Conservation (phyloP, 2,888 invertebrate genomes). For the Listrodromus nycthemerus region DNA sequence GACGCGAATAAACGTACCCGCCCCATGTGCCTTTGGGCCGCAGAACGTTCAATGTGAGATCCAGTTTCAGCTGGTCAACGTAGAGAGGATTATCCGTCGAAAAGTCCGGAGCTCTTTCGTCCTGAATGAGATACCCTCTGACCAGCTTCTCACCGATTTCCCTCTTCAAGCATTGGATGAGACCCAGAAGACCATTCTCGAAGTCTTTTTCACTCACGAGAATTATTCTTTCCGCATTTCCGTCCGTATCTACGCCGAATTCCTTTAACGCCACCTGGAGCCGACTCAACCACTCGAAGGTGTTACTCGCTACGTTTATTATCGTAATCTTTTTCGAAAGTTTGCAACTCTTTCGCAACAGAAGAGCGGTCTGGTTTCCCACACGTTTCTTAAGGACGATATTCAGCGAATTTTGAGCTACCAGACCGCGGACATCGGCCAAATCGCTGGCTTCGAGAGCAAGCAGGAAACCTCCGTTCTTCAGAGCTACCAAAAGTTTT, state of each 20-base stretch:
- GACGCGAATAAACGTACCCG: conserved; percentile 89
- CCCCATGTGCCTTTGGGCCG: conserved; percentile 88
- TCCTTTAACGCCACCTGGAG: conserved; percentile 78
- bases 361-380: no score
- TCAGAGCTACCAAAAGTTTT: no score
- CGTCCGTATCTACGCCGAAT: conserved; percentile 84
- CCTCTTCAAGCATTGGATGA: conserved; percentile 93
- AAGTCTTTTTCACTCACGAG: conserved; percentile 81
- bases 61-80: conserved; percentile 88
- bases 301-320: conserved; percentile 75
- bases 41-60: conserved; percentile 92
- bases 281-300: conserved; percentile 82
- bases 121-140: conserved; percentile 87
- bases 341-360: no score
- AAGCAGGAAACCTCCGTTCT: no score
- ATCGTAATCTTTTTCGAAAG: no score
- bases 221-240: conserved; percentile 86
- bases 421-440: no score
- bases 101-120: conserved; percentile 88
- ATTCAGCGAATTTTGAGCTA: no score
- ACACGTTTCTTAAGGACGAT: no score
- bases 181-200: conserved; percentile 91
- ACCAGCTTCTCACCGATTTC: conserved; percentile 89
- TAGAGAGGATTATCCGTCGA: conserved; percentile 88
- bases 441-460: no score